These are phyloP conservation scores for Crax fasciolata DNA, from an alignment of 2,797 vertebrate genomes.

Conservation along the genomic window DNA sequence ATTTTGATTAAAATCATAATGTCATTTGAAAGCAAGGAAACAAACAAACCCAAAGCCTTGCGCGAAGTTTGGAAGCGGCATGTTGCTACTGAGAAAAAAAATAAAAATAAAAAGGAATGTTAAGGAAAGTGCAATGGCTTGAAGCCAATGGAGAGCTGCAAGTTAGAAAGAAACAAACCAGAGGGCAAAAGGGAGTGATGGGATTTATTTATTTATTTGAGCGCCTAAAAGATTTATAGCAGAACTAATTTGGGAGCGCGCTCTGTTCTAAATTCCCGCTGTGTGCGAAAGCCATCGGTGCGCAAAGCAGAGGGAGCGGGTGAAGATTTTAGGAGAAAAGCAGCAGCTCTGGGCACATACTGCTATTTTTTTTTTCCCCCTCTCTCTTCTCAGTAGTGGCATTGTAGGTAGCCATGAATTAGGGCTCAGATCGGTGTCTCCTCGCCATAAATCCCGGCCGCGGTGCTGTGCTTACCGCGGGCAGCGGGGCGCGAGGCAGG, in stretches of 20 bases:
- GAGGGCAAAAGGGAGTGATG: slow-evolving; percentile 52
- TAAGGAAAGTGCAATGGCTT: background rate
- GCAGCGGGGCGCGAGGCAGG: slow-evolving; percentile 56
- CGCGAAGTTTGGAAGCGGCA: slow-evolving; percentile 34
- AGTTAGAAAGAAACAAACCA: too few species aligned
- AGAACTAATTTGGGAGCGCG: slow-evolving; percentile 52
- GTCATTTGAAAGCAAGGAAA: slow-evolving; percentile 59
- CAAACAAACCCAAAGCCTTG: slow-evolving; percentile 24
- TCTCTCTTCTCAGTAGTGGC: slow-evolving; percentile 70
- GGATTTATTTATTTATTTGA: slow-evolving; percentile 31
- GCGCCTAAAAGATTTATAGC: slow-evolving; percentile 54
- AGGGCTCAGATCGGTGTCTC: slow-evolving; percentile 70
- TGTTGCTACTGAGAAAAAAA: background rate
- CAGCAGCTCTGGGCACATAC: slow-evolving; percentile 65
- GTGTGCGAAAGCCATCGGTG: background rate
- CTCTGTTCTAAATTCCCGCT: slow-evolving; percentile 17
- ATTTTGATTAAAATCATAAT: slow-evolving; percentile 70
- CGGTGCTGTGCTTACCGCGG: slow-evolving; percentile 68
- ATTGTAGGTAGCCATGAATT: slow-evolving; percentile 79
- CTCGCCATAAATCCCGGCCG: slow-evolving; percentile 70
- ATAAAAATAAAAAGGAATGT: too few species aligned
- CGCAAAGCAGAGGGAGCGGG: background rate
- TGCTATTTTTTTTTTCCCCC: slow-evolving; percentile 53
- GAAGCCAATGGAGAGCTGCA: background rate
- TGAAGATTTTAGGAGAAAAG: slow-evolving; percentile 49